phyloP scores from a whole-genome alignment of 2,888 invertebrate species.

The Didymodactylos carnosus region DNA sequence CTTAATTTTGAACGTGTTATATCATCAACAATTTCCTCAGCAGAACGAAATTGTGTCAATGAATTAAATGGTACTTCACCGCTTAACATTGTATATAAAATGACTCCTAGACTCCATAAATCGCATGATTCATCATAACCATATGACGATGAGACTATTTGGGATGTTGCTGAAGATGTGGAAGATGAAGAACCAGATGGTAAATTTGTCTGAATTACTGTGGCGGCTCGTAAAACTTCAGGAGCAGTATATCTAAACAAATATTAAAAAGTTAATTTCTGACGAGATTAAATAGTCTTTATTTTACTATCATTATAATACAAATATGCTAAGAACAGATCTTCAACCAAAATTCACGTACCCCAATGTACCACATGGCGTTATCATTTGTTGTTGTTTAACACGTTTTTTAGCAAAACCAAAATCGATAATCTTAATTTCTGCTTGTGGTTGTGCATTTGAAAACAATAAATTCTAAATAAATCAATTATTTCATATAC shows the following conservation, averaged over 20 bases:
- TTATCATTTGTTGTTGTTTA: background rate
- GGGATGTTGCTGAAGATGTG: constrained; percentile 13
- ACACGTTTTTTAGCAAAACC: constrained; percentile 59
- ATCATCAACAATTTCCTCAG: constrained; percentile 52
- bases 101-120: constrained; percentile 82
- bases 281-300: no score
- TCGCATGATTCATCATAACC: constrained; percentile 75
- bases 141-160: constrained; percentile 22
- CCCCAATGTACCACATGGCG: background rate
- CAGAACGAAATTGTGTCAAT: constrained; percentile 48
- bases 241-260: constrained; percentile 55
- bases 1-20: constrained; percentile 59
- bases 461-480: constrained; percentile 47
- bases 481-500: background rate
- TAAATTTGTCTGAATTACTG: no score
- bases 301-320: no score
- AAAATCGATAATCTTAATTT: constrained; percentile 78
- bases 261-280: background rate
- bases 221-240: constrained; percentile 55
- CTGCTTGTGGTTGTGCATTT: constrained; percentile 40
- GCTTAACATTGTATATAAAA: constrained; percentile 63
- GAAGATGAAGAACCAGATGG: background rate
- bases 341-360: background rate
- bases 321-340: no score
- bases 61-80: constrained; percentile 66